Evolutionary conservation across 2,888 invertebrate genomes (phyloP).

Genomic region (Tachina fera): DNA sequence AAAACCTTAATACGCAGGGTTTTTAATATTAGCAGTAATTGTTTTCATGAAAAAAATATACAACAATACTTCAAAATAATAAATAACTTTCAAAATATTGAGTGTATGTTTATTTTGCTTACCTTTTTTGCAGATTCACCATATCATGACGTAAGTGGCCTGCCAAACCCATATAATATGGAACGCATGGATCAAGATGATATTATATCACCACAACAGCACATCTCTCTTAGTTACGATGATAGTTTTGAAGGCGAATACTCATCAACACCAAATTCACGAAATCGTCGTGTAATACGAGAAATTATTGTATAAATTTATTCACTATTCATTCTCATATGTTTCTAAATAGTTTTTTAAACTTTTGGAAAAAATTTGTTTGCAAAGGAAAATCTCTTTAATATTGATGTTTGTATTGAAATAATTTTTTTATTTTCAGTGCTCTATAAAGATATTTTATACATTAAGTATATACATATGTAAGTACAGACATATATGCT

Average conservation of each 20-base stretch:
- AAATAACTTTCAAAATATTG: neutral
- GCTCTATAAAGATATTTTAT: neutral
- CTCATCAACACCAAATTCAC: slow-evolving; percentile 96
- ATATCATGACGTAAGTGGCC: slow-evolving; percentile 96
- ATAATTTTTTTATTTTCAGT: neutral
- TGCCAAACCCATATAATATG: slow-evolving; percentile 94
- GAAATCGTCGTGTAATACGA: slow-evolving; percentile 95
- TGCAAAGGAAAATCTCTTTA: neutral
- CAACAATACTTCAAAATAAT: no score
- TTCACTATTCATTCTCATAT: slow-evolving; percentile 41
- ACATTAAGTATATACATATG: slow-evolving; percentile 11
- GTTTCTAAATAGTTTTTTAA: slow-evolving; percentile 16
- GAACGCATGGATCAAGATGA: slow-evolving; percentile 91
- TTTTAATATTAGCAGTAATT: no score
- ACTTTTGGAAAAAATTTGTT: neutral
- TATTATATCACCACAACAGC: slow-evolving; percentile 87
- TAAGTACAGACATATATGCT: slow-evolving; percentile 18
- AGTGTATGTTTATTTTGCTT: slow-evolving; percentile 2
- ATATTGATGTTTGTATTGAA: neutral
- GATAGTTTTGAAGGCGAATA: slow-evolving; percentile 97
- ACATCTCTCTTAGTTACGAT: slow-evolving; percentile 95
- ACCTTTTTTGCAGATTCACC: slow-evolving; percentile 87
- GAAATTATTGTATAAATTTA: slow-evolving; percentile 92
- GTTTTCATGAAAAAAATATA: no score
- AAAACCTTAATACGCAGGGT: no score